phyloP scores from a whole-genome alignment of 2,797 vertebrate genomes.

The Limnodromus scolopaceus region DNA sequence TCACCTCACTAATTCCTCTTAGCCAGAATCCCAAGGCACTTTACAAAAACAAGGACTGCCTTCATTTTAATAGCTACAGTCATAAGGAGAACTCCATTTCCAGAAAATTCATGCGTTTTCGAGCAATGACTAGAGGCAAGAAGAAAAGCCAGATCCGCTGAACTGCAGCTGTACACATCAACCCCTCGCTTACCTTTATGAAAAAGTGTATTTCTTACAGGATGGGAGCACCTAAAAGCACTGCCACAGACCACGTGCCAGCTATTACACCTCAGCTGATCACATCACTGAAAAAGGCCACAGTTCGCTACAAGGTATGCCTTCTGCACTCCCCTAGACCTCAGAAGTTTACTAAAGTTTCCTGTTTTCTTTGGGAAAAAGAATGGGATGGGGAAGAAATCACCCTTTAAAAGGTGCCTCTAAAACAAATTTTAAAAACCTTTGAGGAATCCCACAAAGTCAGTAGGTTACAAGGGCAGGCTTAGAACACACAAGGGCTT shows the following conservation, averaged over 20 bases:
- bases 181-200: not conserved
- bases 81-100: not conserved
- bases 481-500: not conserved
- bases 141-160: not conserved
- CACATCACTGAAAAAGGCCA: not conserved
- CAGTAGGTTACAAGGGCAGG: not conserved
- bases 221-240: not conserved
- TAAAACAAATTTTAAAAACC: not conserved
- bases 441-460: not conserved
- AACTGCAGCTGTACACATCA: not conserved
- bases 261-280: rapidly evolving
- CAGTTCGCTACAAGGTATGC: not conserved
- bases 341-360: not conserved
- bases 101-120: not conserved
- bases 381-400: not conserved
- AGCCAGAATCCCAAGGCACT: not conserved
- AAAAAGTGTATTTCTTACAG: not conserved
- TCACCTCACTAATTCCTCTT: not conserved
- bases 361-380: not conserved
- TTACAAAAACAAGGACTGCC: not conserved
- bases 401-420: not conserved
- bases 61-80: not conserved
- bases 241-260: not conserved
- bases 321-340: not conserved
- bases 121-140: not conserved